A percentile compares a stretch with the other conserved stretches of the same genome.
These are phyloP conservation scores for Digitonthophagus gazella DNA, from an alignment of 2,888 invertebrate genomes.

Conservation along the genomic window DNA sequence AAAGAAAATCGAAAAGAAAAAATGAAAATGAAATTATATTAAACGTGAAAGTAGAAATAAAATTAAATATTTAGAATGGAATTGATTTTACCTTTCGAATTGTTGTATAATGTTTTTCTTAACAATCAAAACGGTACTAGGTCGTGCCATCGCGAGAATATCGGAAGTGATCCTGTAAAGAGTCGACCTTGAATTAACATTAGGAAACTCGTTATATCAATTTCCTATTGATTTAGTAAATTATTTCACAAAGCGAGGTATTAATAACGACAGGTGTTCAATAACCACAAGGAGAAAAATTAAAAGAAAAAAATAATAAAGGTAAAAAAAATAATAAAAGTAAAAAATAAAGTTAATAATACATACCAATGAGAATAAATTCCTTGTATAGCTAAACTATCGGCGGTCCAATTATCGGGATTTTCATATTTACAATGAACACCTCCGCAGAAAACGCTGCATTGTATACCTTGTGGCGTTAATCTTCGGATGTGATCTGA, in stretches of 20 bases:
- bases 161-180: conserved; percentile 79
- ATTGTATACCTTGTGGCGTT: conserved; percentile 71
- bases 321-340: too few species aligned
- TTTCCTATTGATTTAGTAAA: conserved; percentile 1
- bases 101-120: conserved; percentile 76
- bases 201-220: not conserved
- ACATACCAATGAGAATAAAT: conserved; percentile 81
- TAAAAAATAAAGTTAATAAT: not conserved
- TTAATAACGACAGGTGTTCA: not conserved
- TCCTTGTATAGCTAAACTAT: conserved; percentile 71
- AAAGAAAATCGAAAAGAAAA: conserved; percentile 31
- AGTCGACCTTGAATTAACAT: conserved; percentile 8
- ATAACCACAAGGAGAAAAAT: not conserved
- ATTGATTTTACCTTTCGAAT: conserved; percentile 62
- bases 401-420: conserved; percentile 59
- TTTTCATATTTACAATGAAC: conserved; percentile 78
- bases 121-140: conserved; percentile 70
- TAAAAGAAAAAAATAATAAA: not conserved
- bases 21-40: not conserved
- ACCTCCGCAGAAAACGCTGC: conserved; percentile 83
- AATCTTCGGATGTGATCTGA: conserved; percentile 59
- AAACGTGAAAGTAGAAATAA: not conserved
- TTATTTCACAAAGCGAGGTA: not conserved
- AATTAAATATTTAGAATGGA: not conserved
- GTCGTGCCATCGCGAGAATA: conserved; percentile 86